phyloP scores from a whole-genome alignment of 1,140 invertebrate genomes.

The Sarcophaga peregrina region DNA sequence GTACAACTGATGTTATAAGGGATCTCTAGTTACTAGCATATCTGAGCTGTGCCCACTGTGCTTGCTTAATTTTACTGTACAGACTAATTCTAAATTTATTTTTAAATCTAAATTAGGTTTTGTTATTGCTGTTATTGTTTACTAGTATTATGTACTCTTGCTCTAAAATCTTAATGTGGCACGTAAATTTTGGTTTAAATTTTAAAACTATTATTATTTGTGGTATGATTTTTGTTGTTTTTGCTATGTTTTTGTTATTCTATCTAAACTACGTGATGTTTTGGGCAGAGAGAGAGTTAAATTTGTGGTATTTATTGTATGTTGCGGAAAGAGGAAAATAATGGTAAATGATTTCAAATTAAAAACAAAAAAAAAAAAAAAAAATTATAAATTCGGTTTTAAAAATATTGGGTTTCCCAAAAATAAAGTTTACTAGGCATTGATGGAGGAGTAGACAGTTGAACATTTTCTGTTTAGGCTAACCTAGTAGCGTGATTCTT shows the following conservation, averaged over 20 bases:
- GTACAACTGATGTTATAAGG: too few species aligned
- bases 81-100: not conserved
- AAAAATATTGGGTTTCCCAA: too few species aligned
- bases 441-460: too few species aligned
- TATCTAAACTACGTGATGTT: not conserved
- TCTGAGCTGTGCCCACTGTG: not conserved
- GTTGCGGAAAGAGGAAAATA: not conserved
- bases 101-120: not conserved
- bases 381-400: not conserved
- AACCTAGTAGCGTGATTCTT: too few species aligned
- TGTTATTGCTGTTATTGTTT: not conserved
- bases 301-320: not conserved
- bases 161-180: constrained; percentile 47
- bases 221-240: not conserved
- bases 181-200: constrained; percentile 52
- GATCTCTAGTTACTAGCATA: too few species aligned
- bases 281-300: too few species aligned
- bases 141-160: constrained; percentile 45
- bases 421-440: too few species aligned
- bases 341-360: too few species aligned
- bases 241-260: too few species aligned
- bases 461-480: too few species aligned
- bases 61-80: not conserved
- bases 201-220: constrained; percentile 28
- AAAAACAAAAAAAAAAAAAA: not conserved